Evolutionary conservation across 2,797 vertebrate genomes (phyloP).

Genomic region (Ataeniobius toweri): DNA sequence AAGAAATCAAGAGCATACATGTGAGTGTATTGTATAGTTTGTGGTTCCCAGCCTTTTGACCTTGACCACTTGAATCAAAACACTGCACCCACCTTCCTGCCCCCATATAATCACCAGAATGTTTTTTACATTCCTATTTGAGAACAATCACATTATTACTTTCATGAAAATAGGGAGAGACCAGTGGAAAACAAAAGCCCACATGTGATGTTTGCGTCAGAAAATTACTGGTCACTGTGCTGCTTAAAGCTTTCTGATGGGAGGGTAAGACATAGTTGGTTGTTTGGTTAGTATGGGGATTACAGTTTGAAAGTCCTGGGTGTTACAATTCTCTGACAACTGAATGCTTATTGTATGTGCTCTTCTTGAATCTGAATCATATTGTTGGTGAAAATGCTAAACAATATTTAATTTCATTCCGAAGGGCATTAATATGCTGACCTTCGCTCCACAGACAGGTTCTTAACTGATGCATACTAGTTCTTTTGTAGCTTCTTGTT

Average conservation of each 20-base stretch:
- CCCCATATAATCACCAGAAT: slow-evolving; percentile 3
- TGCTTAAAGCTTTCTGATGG: not conserved
- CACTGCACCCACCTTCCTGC: not conserved
- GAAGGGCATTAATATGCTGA: no score
- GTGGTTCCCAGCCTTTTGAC: slow-evolving; percentile 3
- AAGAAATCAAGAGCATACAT: slow-evolving; percentile 92
- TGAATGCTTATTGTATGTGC: not conserved
- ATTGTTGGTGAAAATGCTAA: not conserved
- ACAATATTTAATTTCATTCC: not conserved
- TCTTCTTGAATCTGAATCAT: not conserved
- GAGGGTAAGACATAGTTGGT: not conserved
- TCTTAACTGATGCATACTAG: not conserved
- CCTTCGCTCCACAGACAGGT: no score
- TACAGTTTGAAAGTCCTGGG: not conserved
- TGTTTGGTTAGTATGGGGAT: not conserved
- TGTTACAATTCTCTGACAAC: not conserved
- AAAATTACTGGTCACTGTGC: not conserved
- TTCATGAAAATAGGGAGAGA: slow-evolving; percentile 6
- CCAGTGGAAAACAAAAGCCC: not conserved
- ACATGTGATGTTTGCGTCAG: not conserved
- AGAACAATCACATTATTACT: slow-evolving; percentile 6
- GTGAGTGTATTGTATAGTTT: slow-evolving; percentile 77
- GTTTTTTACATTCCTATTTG: slow-evolving; percentile 7
- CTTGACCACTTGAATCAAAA: slow-evolving; percentile 11
- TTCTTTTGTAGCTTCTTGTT: not conserved